Base-by-base conservation (phyloP, 2,888 invertebrate species). In the Ornithoptera priamus region DNA sequence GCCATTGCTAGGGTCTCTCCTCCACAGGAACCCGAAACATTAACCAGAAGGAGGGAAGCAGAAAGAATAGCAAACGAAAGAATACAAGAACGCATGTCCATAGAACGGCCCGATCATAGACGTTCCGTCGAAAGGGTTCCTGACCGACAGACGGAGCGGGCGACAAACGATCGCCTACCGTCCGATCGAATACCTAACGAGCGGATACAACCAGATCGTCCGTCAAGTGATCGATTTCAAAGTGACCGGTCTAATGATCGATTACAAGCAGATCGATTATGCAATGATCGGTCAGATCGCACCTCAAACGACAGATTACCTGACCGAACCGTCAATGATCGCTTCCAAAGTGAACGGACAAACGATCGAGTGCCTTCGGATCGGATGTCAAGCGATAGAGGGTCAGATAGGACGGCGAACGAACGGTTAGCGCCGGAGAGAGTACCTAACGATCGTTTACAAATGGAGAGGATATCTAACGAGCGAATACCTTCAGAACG, bases 1-100 rank as follows among this genome's bases (percentile, higher is more conserved):
- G 90, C 88, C 0, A 77, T 88, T 46, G 89, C 89, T 0, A 75
- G 89, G 22, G 82, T 91, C 0, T 88, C 89, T 0, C 90, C 90
- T 0, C 87, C 87, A 0, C 82, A 76, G 53, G 85, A 84, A 67
- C 83, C 84, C 0, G 85, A 85, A 53, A 75, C 83, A 0, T 72
- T 78, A 12, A 75, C 80, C 2, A 81, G 79, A 74, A 80, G 78
- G 63, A 74, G 78, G 18, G 81, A 82, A 36, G 77, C 78, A 6
- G 83, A 83, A 20, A 74, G 83, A 56, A 74, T 77, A 66, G 77
- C 79, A 18, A 76, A 78, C 69, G 82, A 83, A 65, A 79, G 83
- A 72, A 80, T 81, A 78, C 83, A 81, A 68, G 81, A 82, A 61
- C 78, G 82, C 56, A 72, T 78, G 60, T 76, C 81, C 50, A 78